Base-by-base conservation (phyloP, 2,113 vertebrate species). In the Chloropsis cyanopogon region DNA sequence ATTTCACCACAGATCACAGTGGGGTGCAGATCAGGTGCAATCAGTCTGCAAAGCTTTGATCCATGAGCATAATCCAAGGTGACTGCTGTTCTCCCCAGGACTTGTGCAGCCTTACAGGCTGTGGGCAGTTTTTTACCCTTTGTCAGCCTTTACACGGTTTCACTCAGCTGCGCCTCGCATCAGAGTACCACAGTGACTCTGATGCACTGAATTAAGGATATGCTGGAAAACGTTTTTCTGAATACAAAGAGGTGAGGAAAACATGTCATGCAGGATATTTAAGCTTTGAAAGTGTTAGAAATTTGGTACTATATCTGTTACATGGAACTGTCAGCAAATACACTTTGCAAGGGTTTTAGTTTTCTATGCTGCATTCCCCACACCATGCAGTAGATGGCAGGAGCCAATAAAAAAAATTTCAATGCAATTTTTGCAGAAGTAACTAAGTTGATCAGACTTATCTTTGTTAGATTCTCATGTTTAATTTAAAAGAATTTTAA, bases 351-450 rank as follows among this genome's bases (percentile, higher is more conserved):
- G 37, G 19, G 65, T 90, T 57, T 41, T 47, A 41, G 37, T 10
- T 63, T 72, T 65, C 54, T 26, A 0, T 31, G 46, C 37, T 93
- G 96, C 73, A 76, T 94, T 96, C 60, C 82, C 66, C 39, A 24
- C 17, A 20, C 5, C 24, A 39, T 28, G 46, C 96, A 90, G 93
- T 84, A 97, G 97, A 90, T 97, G 97, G 96, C 93, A 93, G 92
- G 33, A 94, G 63, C 41, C 86, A 93, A 94, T 91, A 11, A 91
- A 93, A 93, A 80, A 85, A 76, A 79, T 12, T 76, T 50, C 46
- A 61, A 25, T n/a, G 25, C 31, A 21, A 11, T 77, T 90, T 79
- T 37, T 7, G 0, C 47, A n/a, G 20, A 31, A 63, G 33, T 52
- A 88, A 70, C 10, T 12, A 22, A 82, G 53, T 44, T 70, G 50